Conservation (phyloP, 2,113 vertebrate species). For the Spea multiplicata region DNA sequence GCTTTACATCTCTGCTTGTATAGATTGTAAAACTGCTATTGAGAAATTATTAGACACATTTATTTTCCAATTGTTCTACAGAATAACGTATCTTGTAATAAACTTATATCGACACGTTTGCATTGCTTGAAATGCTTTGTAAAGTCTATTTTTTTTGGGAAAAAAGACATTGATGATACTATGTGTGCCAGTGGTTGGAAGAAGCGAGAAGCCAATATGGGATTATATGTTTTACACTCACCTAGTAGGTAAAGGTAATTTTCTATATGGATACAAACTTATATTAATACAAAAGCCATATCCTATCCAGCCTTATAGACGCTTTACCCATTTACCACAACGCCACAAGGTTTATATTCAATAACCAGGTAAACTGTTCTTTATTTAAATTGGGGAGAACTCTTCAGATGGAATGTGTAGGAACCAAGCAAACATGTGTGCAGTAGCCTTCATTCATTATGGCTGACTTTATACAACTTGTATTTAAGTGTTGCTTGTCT, state of each 20-base stretch:
- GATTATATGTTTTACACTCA: neutral
- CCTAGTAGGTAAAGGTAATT: neutral
- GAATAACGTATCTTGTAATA: slow-evolving; percentile 56
- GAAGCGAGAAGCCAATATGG: neutral
- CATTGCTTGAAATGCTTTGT: slow-evolving; percentile 18
- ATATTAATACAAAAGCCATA: slow-evolving; percentile 37
- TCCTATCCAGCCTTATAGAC: slow-evolving; percentile 21
- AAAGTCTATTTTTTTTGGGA: slow-evolving; percentile 23
- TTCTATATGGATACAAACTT: neutral
- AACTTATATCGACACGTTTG: slow-evolving; percentile 54
- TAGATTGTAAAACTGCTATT: slow-evolving; percentile 45
- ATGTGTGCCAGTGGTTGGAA: neutral
- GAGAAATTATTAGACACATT: slow-evolving; percentile 54
- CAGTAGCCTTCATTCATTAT: slow-evolving; percentile 8
- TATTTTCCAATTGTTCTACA: slow-evolving; percentile 59
- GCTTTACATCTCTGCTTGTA: too few species aligned
- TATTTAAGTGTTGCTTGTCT: slow-evolving; percentile 43
- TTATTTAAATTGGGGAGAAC: neutral
- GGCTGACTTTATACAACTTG: slow-evolving; percentile 21
- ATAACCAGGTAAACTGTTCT: neutral
- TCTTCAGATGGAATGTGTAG: neutral
- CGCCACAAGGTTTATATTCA: neutral
- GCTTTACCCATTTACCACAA: slow-evolving; percentile 10
- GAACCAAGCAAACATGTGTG: slow-evolving; percentile 2
- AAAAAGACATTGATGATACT: slow-evolving; percentile 12